Base-by-base conservation (phyloP, 2,797 vertebrate species). In the Smutsia gigantea region DNA sequence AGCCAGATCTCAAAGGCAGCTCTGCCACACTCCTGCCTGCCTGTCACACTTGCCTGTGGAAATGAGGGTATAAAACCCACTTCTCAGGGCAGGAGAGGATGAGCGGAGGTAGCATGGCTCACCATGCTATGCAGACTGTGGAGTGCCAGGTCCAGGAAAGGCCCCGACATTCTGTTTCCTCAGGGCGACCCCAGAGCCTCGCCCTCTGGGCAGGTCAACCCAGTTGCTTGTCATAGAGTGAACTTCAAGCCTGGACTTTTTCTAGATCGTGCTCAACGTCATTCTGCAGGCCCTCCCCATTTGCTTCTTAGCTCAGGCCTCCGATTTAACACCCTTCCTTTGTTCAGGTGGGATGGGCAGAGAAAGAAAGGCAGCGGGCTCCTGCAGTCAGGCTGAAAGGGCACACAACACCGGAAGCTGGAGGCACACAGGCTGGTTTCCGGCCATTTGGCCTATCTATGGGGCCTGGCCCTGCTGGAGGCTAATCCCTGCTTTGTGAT, bases 401-500 rank as follows among this genome's bases (percentile, higher is more conserved):
- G 1, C 10, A 4, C 10, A 2, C 25, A 57, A 7, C 14, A 77
- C 37, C 34, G 34, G 55, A 77, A 51, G 7, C 18, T 14, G 13
- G 19, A 86, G 66, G 87, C 87, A 81, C 37, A 31, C 21, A 42
- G 87, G 84, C 69, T 8, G 0, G 15, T 42, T 75, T 81, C 78
- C 42, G 87, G 96, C 78, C 53, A 4, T 46, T 68, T 93, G 82
- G 68, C 49, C 25, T 83, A 12, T 31, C n/a, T 53, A 34, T 42
- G 71, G 37, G 71, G 19, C 61, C 92, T 31, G n/a, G 46, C 66
- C 90, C 95, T 93, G 93, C 95, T 79, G 81, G 94, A 92, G 94
- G 86, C 61, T 98, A 97, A 98, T 97, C 94, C 93, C 85, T 53
- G 88, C 97, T 98, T 95, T 92, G 97, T 97, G 96, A 97, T 94